Evolutionary conservation across 2,888 invertebrate genomes (phyloP).

Genomic region (Lochmaea capreae): DNA sequence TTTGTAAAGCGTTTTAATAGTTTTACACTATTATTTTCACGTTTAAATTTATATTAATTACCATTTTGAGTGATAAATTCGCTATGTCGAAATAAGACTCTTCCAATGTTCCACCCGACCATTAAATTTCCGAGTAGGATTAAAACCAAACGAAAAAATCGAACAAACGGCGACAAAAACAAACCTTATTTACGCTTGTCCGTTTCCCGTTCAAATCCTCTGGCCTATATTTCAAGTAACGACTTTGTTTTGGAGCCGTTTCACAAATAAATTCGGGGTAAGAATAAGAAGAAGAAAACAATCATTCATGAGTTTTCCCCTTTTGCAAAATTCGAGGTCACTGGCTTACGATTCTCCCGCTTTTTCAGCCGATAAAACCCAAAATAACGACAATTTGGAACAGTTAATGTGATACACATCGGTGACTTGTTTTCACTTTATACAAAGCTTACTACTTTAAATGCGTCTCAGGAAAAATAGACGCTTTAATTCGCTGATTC

Average conservation of each 20-base stretch:
- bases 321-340: slow-evolving; percentile 25
- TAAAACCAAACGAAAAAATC: slow-evolving; percentile 26
- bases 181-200: slow-evolving; percentile 28
- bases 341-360: slow-evolving; percentile 20
- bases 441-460: slow-evolving; percentile 18
- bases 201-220: slow-evolving; percentile 35
- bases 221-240: slow-evolving; percentile 58
- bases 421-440: slow-evolving; percentile 32
- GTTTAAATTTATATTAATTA: no score
- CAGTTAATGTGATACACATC: slow-evolving; percentile 35
- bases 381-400: slow-evolving; percentile 34
- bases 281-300: slow-evolving; percentile 25
- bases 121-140: slow-evolving; percentile 25
- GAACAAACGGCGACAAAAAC: slow-evolving; percentile 33
- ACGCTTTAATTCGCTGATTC: background rate
- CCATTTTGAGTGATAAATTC: background rate
- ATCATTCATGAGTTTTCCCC: slow-evolving; percentile 31
- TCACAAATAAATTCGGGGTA: slow-evolving; percentile 35
- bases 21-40: no score
- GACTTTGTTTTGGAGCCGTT: slow-evolving; percentile 58
- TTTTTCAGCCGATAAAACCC: slow-evolving; percentile 33
- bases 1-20: no score
- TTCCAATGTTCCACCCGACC: slow-evolving; percentile 18
- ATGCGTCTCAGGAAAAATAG: background rate
- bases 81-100: slow-evolving; percentile 11